Evolutionary conservation across 2,888 invertebrate species (phyloP).

Genomic region (Laothoe populi): DNA sequence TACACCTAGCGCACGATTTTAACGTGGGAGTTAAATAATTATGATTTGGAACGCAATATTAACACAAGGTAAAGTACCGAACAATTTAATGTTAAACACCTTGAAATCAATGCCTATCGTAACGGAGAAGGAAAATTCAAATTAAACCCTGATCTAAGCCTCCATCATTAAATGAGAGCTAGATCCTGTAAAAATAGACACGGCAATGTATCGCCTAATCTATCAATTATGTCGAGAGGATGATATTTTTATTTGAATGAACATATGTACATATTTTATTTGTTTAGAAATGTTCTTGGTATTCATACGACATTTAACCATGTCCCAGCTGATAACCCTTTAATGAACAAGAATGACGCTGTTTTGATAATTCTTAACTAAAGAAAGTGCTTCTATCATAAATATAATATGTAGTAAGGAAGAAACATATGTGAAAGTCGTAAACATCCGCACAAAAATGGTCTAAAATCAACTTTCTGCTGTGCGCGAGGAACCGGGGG

Average conservation of each 20-base stretch:
- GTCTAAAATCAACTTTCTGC: constrained; percentile 38
- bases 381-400: too few relatives aligned
- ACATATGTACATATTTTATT: too few relatives aligned
- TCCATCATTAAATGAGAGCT: background rate
- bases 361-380: too few relatives aligned
- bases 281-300: too few relatives aligned
- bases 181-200: background rate
- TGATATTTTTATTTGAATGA: too few relatives aligned
- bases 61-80: background rate
- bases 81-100: background rate
- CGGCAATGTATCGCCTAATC: background rate
- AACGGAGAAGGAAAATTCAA: background rate
- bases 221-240: too few relatives aligned
- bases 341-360: too few relatives aligned
- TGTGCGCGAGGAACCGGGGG: constrained; percentile 32
- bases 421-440: background rate
- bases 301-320: too few relatives aligned
- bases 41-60: background rate
- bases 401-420: too few relatives aligned
- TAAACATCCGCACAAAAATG: constrained; percentile 25
- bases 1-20: background rate
- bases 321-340: too few relatives aligned
- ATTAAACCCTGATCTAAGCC: background rate
- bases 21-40: constrained; percentile 11
- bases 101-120: constrained; percentile 16